Percentiles rank a stretch among this genome's conserved stretches.
These are phyloP conservation scores for Casuarius casuarius DNA, from an alignment of 2,113 vertebrate genomes.

Conservation along the genomic window DNA sequence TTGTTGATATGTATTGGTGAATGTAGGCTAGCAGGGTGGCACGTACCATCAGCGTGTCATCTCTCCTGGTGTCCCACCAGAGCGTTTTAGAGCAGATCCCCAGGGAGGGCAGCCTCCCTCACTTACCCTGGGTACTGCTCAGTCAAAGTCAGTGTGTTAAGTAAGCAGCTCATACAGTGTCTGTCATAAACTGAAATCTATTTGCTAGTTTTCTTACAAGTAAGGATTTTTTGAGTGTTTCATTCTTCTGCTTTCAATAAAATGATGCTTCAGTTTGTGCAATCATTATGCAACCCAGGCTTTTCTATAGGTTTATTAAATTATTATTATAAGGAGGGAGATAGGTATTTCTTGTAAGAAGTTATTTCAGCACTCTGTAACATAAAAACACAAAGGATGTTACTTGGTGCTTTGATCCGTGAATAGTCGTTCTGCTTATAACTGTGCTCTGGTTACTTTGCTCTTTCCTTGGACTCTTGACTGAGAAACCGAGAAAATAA, in stretches of 20 bases:
- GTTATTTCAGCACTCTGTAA: background rate
- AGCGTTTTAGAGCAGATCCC: background rate
- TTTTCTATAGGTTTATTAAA: constrained; percentile 14
- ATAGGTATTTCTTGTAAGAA: constrained; percentile 28
- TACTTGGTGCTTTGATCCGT: background rate
- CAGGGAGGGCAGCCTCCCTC: accelerated
- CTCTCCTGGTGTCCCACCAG: no score
- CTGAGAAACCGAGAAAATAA: background rate
- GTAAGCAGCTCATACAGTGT: background rate
- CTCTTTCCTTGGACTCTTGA: background rate
- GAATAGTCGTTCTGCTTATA: background rate
- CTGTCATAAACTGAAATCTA: background rate
- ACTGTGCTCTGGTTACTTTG: background rate
- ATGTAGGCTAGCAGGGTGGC: accelerated
- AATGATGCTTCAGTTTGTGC: background rate
- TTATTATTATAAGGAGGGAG: constrained; percentile 13
- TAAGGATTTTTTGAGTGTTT: constrained; percentile 17
- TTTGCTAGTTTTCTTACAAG: background rate
- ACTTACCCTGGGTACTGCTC: background rate
- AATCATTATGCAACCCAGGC: background rate
- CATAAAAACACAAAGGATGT: background rate
- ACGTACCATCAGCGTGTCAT: background rate
- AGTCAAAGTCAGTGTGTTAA: no score
- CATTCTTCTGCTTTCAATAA: background rate
- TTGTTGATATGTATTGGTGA: no score